Base-by-base conservation (phyloP, 1,140 invertebrate species). In the Zaprionus kolodkinae region DNA sequence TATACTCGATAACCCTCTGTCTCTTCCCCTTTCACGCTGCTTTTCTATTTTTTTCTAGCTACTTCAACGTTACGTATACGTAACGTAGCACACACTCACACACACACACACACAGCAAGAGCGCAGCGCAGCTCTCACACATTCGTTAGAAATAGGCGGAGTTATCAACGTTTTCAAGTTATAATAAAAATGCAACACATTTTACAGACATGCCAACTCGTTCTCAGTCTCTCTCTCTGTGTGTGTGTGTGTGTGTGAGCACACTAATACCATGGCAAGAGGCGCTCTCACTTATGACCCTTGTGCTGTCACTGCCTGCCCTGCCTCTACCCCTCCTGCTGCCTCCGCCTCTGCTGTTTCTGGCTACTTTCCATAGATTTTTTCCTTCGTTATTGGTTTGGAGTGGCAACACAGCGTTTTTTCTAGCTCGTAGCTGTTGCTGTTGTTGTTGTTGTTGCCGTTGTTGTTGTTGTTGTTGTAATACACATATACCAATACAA, bases 141-240 rank as follows among this genome's bases (percentile, higher is more conserved):
- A 83, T 88, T 84, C 84, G 84, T 88, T 91, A 82, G 81, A 91
- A 91, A 91, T 91, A 91, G 88, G 88, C 88, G 88, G 88, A 91
- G 88, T 91, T 91, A 91, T 91, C 88, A 91, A 91, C 88, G 88
- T 91, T 91, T 91, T 88, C 88, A 91, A 91, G 88, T 91, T 88
- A 91, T 91, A 88, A 91, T 88, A 91, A 91, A 91, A 91, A 91
- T 91, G 87, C 87, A 90, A 91, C 79, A 90, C 87, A 89, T 88
- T 88, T 88, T 89, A 88, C 85, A 88, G 85, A 88, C 82, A 72
- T 73, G 57, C 64, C 52, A 77, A 30, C 27, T 30, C 27, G 21
- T 21, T 21, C 21, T 21, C 21, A 21, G 21, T 21, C 21, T 57
- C 27, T 21, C 21, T 57, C 27, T 13, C 11, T 57, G 55, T 70